Percentiles rank a stretch among this genome's conserved stretches.
Evolutionary conservation across 1,140 invertebrate genomes (phyloP).

Genomic region (Arion vulgaris): DNA sequence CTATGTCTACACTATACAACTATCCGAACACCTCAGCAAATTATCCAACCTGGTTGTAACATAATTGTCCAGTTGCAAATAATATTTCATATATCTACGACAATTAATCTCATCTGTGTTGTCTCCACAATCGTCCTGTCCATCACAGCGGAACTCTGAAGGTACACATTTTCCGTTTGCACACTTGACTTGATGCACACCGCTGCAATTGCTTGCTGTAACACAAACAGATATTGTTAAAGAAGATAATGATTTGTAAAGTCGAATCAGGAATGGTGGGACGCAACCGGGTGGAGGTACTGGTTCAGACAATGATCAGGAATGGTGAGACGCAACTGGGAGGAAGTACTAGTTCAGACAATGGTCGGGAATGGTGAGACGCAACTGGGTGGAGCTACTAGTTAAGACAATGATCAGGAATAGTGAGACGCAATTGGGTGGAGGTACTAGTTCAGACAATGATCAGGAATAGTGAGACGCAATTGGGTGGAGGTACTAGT

Average conservation of each 20-base stretch:
- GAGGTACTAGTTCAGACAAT: no score
- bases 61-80: neutral
- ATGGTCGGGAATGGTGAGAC: neutral
- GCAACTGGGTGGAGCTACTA: neutral
- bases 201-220: neutral
- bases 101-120: neutral
- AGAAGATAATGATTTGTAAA: neutral
- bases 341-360: neutral
- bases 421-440: no score
- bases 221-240: neutral
- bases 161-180: neutral
- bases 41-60: neutral
- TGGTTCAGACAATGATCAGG: no score
- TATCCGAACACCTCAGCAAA: neutral
- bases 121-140: conserved; percentile 5
- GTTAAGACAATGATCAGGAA: neutral
- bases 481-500: no score
- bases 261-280: no score
- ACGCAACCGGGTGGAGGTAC: no score
- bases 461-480: no score
- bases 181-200: neutral
- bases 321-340: no score
- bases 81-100: neutral
- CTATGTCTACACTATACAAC: neutral
- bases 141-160: neutral